These are phyloP conservation scores for Plutella xylostella DNA, from an alignment of 2,888 invertebrate genomes.

Conservation along the genomic window DNA sequence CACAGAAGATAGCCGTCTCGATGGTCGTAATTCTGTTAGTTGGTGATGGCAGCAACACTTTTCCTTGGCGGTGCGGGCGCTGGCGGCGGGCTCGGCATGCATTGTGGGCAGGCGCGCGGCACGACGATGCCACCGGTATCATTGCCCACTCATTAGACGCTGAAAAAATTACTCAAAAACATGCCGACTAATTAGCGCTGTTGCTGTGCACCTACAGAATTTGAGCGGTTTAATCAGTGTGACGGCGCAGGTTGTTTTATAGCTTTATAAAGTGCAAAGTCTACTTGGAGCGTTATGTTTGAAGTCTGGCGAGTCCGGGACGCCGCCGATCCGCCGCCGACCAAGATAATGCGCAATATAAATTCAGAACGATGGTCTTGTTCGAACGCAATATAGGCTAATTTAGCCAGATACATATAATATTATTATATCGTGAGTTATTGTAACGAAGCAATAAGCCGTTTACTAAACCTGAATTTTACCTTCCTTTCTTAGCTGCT, in stretches of 20 bases:
- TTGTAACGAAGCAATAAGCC: no score
- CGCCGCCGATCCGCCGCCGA: slow-evolving; percentile 14
- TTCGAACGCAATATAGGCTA: slow-evolving; percentile 22
- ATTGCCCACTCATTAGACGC: slow-evolving; percentile 34
- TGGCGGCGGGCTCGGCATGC: slow-evolving; percentile 31
- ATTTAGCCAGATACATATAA: slow-evolving; percentile 4
- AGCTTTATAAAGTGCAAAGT: slow-evolving; percentile 36
- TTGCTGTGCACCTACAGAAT: slow-evolving; percentile 35
- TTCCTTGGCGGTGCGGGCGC: slow-evolving; percentile 29
- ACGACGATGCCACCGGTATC: slow-evolving; percentile 35
- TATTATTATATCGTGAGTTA: no score
- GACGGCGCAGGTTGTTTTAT: slow-evolving; percentile 30
- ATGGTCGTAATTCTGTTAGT: background rate
- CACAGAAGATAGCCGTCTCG: no score
- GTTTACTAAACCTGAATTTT: no score
- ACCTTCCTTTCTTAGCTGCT: no score
- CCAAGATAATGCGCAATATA: slow-evolving; percentile 48
- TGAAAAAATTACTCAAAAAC: slow-evolving; percentile 38
- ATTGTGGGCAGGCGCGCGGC: slow-evolving; percentile 34
- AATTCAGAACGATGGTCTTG: slow-evolving; percentile 44
- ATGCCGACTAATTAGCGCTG: slow-evolving; percentile 35
- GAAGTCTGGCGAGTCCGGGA: slow-evolving; percentile 20
- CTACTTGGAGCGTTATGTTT: slow-evolving; percentile 11
- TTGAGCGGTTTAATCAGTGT: slow-evolving; percentile 24
- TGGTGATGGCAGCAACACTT: slow-evolving; percentile 16